A percentile compares a stretch with the other conserved stretches of the same genome.
Evolutionary conservation across 1,140 invertebrate species (phyloP).

Genomic region (Epicauta chinensis): DNA sequence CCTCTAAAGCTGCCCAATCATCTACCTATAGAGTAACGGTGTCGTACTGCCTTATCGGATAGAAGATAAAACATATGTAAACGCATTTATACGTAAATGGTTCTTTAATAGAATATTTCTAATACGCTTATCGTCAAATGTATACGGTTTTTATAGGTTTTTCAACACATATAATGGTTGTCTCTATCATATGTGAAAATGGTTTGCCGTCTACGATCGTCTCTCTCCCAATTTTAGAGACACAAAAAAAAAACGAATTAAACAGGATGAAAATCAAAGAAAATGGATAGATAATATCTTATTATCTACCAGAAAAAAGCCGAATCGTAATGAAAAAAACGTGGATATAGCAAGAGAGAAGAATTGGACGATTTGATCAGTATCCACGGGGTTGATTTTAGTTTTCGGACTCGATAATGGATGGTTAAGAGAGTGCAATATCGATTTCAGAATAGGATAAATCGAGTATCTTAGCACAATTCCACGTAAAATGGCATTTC

Average conservation of each 20-base stretch:
- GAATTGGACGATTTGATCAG: neutral
- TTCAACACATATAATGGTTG: too few species aligned
- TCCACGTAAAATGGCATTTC: slow-evolving; percentile 10
- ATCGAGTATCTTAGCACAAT: slow-evolving; percentile 5
- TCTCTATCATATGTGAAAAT: too few species aligned
- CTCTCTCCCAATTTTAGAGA: too few species aligned
- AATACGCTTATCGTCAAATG: slow-evolving; percentile 9
- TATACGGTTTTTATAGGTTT: slow-evolving; percentile 11
- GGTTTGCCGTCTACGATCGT: too few species aligned
- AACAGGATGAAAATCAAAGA: too few species aligned
- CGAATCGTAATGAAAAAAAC: too few species aligned
- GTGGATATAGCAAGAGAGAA: too few species aligned
- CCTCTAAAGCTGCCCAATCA: slow-evolving; percentile 10
- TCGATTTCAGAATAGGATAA: slow-evolving; percentile 10
- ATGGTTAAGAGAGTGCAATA: slow-evolving; percentile 12
- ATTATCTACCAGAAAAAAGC: too few species aligned
- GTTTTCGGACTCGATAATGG: slow-evolving; percentile 4
- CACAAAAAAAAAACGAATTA: too few species aligned
- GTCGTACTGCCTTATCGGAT: slow-evolving; percentile 4
- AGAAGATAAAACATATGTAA: neutral
- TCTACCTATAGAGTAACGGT: neutral
- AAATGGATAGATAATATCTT: too few species aligned
- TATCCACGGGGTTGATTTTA: neutral
- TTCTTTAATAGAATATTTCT: slow-evolving; percentile 15
- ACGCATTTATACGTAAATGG: neutral